Evolutionary conservation across 2,113 vertebrate genomes (phyloP).

Genomic region (Epinephelus fuscoguttatus): DNA sequence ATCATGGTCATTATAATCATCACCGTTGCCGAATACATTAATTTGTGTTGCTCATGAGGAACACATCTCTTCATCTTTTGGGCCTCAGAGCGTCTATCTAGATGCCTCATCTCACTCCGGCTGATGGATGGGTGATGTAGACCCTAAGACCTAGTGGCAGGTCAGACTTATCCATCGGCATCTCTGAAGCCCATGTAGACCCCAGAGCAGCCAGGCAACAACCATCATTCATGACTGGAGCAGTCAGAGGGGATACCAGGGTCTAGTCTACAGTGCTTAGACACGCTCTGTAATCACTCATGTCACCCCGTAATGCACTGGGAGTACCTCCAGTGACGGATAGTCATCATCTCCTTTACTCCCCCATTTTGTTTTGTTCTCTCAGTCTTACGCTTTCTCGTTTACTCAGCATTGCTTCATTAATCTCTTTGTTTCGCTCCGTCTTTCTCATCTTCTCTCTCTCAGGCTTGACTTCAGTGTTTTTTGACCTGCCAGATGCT

Average conservation of each 20-base stretch:
- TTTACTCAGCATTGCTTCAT: slow-evolving; percentile 52
- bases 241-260: slow-evolving; percentile 44
- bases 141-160: slow-evolving; percentile 45
- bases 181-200: slow-evolving; percentile 23
- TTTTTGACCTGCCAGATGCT: slow-evolving; percentile 37
- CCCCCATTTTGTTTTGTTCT: slow-evolving; percentile 50
- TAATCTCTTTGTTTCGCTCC: slow-evolving; percentile 35
- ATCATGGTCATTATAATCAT: slow-evolving; percentile 24
- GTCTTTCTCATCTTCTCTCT: slow-evolving; percentile 14
- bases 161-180: slow-evolving; percentile 57
- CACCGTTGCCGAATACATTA: slow-evolving; percentile 2
- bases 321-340: slow-evolving; percentile 66
- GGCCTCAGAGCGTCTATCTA: slow-evolving; percentile 7
- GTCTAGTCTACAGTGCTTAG: slow-evolving; percentile 65
- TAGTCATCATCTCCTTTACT: slow-evolving; percentile 53
- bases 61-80: slow-evolving; percentile 4
- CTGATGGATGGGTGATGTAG: slow-evolving; percentile 43
- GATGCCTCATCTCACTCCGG: slow-evolving; percentile 10
- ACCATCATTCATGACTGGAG: slow-evolving; percentile 64
- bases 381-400: slow-evolving; percentile 17
- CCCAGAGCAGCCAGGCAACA: slow-evolving; percentile 34
- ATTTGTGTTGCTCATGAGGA: slow-evolving; percentile 17
- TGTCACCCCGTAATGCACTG: slow-evolving; percentile 63
- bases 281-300: slow-evolving; percentile 66
- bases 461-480: slow-evolving; percentile 24